Percentiles rank a stretch among this genome's conserved stretches.
Conservation (phyloP, 2,113 vertebrate genomes). For the Tupaia chinensis region DNA sequence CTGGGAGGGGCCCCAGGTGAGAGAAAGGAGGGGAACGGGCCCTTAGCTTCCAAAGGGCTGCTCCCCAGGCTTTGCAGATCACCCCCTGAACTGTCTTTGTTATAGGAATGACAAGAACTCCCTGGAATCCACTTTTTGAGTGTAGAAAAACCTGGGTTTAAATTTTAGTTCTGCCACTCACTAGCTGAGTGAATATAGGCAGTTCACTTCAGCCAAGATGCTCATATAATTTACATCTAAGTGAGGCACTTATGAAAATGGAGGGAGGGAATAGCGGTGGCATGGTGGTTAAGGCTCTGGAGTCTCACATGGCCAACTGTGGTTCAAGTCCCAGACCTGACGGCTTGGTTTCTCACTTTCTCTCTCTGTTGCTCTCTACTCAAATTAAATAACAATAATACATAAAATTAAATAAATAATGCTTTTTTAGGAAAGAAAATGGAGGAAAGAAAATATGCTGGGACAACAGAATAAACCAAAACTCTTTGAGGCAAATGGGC, state of each 20-base stretch:
- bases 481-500: background rate
- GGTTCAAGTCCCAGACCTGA: no score
- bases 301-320: no score
- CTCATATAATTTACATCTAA: background rate
- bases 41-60: background rate
- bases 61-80: background rate
- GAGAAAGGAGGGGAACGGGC: background rate
- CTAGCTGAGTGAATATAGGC: background rate
- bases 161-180: background rate
- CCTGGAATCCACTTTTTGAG: background rate
- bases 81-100: background rate
- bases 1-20: background rate
- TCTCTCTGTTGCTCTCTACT: no score
- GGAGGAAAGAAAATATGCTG: background rate
- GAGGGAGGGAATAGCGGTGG: no score
- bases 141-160: background rate
- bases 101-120: background rate
- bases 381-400: no score
- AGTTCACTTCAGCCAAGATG: background rate
- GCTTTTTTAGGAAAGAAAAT: no score
- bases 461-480: background rate
- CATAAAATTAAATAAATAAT: no score
- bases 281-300: no score
- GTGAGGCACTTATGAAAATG: background rate
- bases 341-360: no score